Base-by-base conservation (phyloP, 2,113 vertebrate genomes). In the Alaudala cheleensis region DNA sequence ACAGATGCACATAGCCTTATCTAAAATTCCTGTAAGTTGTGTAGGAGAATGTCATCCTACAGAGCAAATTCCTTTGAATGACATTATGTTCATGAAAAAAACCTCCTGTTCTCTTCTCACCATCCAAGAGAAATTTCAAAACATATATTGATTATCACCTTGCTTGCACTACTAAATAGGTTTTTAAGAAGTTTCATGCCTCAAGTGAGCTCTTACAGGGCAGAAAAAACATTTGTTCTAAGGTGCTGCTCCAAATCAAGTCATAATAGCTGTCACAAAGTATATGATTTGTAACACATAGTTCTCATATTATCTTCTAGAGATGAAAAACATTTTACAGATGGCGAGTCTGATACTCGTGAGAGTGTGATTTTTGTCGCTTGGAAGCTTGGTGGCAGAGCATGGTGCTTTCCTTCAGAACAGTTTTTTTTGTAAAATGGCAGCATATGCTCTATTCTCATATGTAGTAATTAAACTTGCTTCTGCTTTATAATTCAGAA, bases 311-410 rank as follows among this genome's bases (percentile, higher is more conserved):
- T 86, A 13, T 78, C 93, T 92, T 92, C 49, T 72, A n/a, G 72
- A 94, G 47, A 70, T 74, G 80, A 92, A 86, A 93, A 96, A 79
- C 85, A 62, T 90, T 84, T 92, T 96, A 50, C 92, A 95, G 95
- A 96, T 96, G 94, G 90, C 1, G 24, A 90, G 93, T 94, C 92
- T 96, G 90, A 86, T 94, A 94, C 85, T 88, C 3, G 0, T 40
- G 39, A 91, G 89, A 64, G 76, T 93, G 96, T 89, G 85, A 93
- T 82, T 96, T 90, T 81, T 87, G 94, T 97, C 5, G 31, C 79
- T 74, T 5, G 5, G 67, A 69, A 96, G 79, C 83, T 70, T 45
- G 21, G 60, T 81, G 66, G 84, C 90, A 65, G 79, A 85, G 66
- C 82, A 31, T 6, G 25, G 34, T 53, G 53, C 90, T 88, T 85